phyloP scores from a whole-genome alignment of 2,888 invertebrate genomes.

The Apocheima hispidaria region DNA sequence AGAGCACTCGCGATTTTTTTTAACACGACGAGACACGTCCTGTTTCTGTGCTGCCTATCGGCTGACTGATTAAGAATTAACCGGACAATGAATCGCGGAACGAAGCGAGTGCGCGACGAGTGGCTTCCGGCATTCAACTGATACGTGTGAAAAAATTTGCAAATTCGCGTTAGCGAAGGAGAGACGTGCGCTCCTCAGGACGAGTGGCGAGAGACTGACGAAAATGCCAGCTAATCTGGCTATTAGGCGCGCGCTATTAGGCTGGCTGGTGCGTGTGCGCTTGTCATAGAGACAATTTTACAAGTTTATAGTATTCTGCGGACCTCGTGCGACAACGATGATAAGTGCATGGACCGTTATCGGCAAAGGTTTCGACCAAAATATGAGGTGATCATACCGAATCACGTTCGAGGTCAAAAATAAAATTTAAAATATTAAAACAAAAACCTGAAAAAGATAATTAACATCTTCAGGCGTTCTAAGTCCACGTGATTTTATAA shows the following conservation, averaged over 20 bases:
- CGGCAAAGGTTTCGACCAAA: slow-evolving; percentile 40
- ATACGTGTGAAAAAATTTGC: slow-evolving; percentile 32
- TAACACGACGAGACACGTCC: slow-evolving; percentile 50
- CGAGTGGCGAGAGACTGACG: slow-evolving; percentile 53
- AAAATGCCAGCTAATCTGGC: slow-evolving; percentile 42
- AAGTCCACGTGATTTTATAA: no score
- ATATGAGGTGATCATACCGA: slow-evolving; percentile 29
- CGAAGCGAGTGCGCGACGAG: slow-evolving; percentile 28
- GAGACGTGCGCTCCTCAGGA: slow-evolving; percentile 6
- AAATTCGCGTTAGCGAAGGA: neutral
- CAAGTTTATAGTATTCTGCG: slow-evolving; percentile 35
- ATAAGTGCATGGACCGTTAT: slow-evolving; percentile 63
- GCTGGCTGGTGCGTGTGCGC: slow-evolving; percentile 54
- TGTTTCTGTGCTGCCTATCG: slow-evolving; percentile 45
- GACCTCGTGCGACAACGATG: slow-evolving; percentile 49
- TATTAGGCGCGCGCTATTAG: slow-evolving; percentile 37
- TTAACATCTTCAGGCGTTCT: neutral
- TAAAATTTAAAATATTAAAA: no score
- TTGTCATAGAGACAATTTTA: slow-evolving; percentile 38
- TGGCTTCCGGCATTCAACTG: slow-evolving; percentile 45
- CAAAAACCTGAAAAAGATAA: slow-evolving; percentile 4
- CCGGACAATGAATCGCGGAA: slow-evolving; percentile 30
- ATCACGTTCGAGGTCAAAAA: slow-evolving; percentile 28
- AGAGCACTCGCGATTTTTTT: slow-evolving; percentile 50
- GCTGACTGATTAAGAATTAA: slow-evolving; percentile 43